Evolutionary conservation across 92 coral and sea anemone species (phyloP).

Genomic region (Phenganax subtilis): DNA sequence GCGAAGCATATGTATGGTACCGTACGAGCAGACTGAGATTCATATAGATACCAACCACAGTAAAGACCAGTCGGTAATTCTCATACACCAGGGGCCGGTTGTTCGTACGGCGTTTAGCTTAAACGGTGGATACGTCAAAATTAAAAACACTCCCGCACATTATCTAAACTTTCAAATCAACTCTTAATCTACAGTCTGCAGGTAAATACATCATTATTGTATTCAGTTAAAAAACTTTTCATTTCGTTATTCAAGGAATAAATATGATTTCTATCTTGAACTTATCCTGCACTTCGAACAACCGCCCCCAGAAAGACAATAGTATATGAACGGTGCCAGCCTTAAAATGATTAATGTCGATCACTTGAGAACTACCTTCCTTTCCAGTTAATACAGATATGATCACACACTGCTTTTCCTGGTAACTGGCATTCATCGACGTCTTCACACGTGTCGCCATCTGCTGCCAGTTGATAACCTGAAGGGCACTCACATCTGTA

Average conservation of each 20-base stretch:
- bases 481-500: slow-evolving; percentile 64
- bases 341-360: neutral
- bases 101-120: too few species aligned
- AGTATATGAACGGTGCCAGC: neutral
- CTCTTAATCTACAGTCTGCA: too few species aligned
- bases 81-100: neutral
- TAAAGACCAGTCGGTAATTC: neutral
- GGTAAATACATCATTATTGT: neutral
- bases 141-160: too few species aligned
- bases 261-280: too few species aligned
- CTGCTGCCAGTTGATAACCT: slow-evolving; percentile 50
- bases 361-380: slow-evolving; percentile 40
- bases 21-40: neutral
- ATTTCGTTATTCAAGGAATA: neutral
- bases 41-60: neutral
- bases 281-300: too few species aligned
- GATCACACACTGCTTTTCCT: slow-evolving; percentile 40
- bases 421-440: slow-evolving; percentile 45
- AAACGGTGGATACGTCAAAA: too few species aligned
- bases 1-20: too few species aligned
- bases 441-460: slow-evolving; percentile 51
- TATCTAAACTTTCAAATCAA: too few species aligned
- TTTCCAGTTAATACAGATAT: slow-evolving; percentile 44
- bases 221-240: neutral
- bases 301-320: too few species aligned